Base-by-base conservation (phyloP, 2,888 invertebrate genomes). In the Meliscaeva auricollis region DNA sequence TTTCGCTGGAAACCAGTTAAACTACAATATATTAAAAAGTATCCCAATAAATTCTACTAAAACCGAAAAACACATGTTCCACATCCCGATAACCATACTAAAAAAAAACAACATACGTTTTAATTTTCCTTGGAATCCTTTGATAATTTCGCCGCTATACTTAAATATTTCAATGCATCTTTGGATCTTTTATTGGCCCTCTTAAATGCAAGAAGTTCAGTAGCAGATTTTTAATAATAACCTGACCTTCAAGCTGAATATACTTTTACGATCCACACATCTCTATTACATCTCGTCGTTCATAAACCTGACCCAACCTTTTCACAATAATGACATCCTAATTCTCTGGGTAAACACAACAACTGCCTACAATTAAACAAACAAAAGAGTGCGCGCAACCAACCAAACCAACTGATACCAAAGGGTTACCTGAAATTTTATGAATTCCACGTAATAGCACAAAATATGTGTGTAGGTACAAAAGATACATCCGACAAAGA, bases 301-400 rank as follows among this genome's bases (percentile, higher is more conserved):
- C 13, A 17, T 35, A 38, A 35, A 26, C 76, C 4, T 26, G 22
- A 62, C 15, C 44, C 26, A 44, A 38, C 62, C 62, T 35, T 60
- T 15, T n/a, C n/a, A 38, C 50, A 77, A 64, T 76, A 56, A 70
- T 41, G 20, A 46, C 73, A 58, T 66, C 64, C 79, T 75, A 74
- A 75, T 84, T 64, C 70, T 32, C 69, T 75, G 52, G 38, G 38
- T 62, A 84, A 84, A 84, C 75, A 84, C 26, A 72, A 66, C 74
- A 72, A 79, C 70, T 38, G 84, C 75, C 70, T 44, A 48, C 58
- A 70, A 75, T 75, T 66, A 76, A 76, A 70, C 20, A 70, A 69
- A 74, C 44, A 64, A 62, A 72, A 52, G 60, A 70, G 13, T 60
- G 54, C 64, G 22, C 62, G 38, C 76, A 44, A 26, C 72, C 6